Base-by-base conservation (phyloP, 2,797 vertebrate species). In the Taenioides sp. region DNA sequence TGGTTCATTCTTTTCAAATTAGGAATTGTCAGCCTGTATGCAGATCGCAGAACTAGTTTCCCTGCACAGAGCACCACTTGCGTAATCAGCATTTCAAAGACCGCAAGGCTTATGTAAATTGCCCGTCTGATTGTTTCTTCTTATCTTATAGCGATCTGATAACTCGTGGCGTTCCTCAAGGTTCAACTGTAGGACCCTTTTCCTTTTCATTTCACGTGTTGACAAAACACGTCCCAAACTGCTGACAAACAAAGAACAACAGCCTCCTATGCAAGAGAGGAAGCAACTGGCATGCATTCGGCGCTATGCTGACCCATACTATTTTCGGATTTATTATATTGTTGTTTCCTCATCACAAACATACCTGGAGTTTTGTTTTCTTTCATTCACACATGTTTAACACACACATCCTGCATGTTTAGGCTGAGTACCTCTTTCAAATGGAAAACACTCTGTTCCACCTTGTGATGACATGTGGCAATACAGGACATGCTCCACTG, bases 11-110 rank as follows among this genome's bases (percentile, higher is more conserved):
- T 47, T 47, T 47, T 14, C 43, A 47, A 47, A 16, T 47, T 0
- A 47, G 12, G 43, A 47, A 47, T 22, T 54, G n/a, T 52, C 5
- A 4, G 60, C 10, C 27, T 16, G 27, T 60, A 7, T 31, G 58
- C 58, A 62, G 31, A 62, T 7, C 27, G 58, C 58, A 62, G 60
- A 62, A 62, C 20, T n/a, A 22, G 40, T 65, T 65, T 65, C 4
- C 16, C 10, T 25, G 22, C 17, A 49, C 17, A 7, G 1, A 16
- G 34, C 20, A 43, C 34, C 20, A 12, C 61, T 49, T 65, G 12
- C 6, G 2, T 49, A 43, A 65, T 65, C 49, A 47, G 23, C 37
- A 27, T 47, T 65, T 49, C 63, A 47, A 65, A 65, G 63, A 25
- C 5, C 5, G 62, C 6, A 1, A 37, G 22, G 6, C 34, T 23